Evolutionary conservation across 1,140 invertebrate species (phyloP).

Genomic region (Battus philenor): DNA sequence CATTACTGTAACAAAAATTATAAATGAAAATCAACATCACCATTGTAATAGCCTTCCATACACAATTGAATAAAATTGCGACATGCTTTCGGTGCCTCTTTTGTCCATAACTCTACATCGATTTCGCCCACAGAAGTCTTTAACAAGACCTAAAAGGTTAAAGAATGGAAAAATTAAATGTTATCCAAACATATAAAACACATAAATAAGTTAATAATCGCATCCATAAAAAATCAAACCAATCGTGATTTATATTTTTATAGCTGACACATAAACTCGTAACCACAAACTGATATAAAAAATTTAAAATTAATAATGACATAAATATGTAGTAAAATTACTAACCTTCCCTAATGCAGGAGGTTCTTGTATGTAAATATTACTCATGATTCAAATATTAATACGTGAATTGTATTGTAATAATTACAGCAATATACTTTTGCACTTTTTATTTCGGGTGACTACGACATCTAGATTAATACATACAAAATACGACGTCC

Average conservation of each 20-base stretch:
- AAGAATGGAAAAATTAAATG: not conserved
- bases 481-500: too few species aligned
- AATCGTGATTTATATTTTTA: too few species aligned
- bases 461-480: too few species aligned
- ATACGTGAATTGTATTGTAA: too few species aligned
- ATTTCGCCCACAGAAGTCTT: slow-evolving; percentile 97
- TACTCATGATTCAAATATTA: slow-evolving; percentile 63
- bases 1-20: not conserved
- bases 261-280: too few species aligned
- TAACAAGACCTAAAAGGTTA: slow-evolving; percentile 85
- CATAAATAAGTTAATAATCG: too few species aligned
- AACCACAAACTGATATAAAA: too few species aligned
- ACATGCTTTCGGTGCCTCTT: slow-evolving; percentile 96
- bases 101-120: slow-evolving; percentile 98
- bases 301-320: too few species aligned
- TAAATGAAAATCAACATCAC: slow-evolving; percentile 34
- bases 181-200: not conserved
- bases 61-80: slow-evolving; percentile 98
- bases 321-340: too few species aligned
- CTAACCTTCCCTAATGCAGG: slow-evolving; percentile 94
- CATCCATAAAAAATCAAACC: too few species aligned
- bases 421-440: too few species aligned
- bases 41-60: slow-evolving; percentile 97
- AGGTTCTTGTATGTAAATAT: slow-evolving; percentile 96
- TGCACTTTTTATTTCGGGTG: too few species aligned